These are phyloP conservation scores for Petrocephalus sullivani DNA, from an alignment of 2,797 vertebrate genomes.

Conservation along the genomic window DNA sequence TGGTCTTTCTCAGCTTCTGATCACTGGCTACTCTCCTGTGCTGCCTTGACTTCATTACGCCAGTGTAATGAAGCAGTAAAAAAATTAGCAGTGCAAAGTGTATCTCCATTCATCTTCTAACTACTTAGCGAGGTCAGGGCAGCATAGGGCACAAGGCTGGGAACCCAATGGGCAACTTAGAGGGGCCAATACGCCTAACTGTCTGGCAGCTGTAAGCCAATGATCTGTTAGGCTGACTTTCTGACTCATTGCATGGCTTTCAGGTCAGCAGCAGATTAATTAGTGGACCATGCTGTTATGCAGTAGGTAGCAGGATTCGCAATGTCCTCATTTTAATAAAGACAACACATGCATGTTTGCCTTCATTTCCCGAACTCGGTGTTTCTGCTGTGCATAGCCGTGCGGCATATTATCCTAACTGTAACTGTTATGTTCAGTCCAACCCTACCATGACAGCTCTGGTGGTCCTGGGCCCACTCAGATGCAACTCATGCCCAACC, in stretches of 20 bases:
- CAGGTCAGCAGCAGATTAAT: background rate
- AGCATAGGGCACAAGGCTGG: background rate
- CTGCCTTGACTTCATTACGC: background rate
- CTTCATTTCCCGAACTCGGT: background rate
- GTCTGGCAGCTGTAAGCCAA: background rate
- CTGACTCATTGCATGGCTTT: background rate
- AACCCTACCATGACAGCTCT: background rate
- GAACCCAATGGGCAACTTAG: background rate
- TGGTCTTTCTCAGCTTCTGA: background rate
- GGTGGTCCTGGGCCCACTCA: background rate
- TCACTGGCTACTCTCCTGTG: background rate
- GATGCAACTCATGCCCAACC: background rate
- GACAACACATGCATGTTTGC: background rate
- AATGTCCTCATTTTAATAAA: background rate
- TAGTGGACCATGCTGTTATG: background rate
- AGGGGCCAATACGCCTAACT: background rate
- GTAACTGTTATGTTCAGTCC: background rate
- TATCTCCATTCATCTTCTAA: background rate
- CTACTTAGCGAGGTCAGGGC: background rate
- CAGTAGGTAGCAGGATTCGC: background rate
- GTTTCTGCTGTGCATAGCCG: background rate
- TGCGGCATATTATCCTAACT: background rate
- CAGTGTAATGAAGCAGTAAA: background rate
- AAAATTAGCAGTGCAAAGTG: background rate
- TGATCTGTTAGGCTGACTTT: background rate